Percentiles rank a stretch among this genome's conserved stretches.
Evolutionary conservation across 2,797 vertebrate species (phyloP).

Genomic region (Tapera naevia): DNA sequence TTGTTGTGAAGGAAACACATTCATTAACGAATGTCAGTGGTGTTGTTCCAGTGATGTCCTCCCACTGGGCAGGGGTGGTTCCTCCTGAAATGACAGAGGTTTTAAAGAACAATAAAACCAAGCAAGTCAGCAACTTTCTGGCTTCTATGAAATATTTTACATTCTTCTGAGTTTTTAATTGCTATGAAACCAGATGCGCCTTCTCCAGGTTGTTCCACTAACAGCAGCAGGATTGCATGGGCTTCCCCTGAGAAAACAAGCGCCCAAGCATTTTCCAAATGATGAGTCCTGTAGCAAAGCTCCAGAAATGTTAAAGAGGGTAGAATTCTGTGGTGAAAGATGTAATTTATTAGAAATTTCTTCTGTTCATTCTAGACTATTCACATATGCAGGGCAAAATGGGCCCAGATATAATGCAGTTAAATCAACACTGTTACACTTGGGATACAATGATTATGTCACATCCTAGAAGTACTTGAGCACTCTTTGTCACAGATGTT

Average conservation of each 20-base stretch:
- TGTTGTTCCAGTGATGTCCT: constrained; percentile 98
- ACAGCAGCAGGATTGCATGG: neutral
- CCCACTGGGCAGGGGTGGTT: constrained; percentile 98
- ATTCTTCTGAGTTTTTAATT: neutral
- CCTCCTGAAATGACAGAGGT: constrained; percentile 82
- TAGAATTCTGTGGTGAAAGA: neutral
- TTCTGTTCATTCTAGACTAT: neutral
- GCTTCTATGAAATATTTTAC: neutral
- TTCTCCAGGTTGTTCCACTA: neutral
- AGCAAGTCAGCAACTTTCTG: neutral
- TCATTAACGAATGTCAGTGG: constrained; percentile 96
- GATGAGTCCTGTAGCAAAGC: neutral
- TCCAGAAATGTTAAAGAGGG: neutral
- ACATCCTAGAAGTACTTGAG: neutral
- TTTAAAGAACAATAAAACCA: neutral
- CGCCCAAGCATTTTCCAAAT: neutral
- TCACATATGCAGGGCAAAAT: fast-evolving
- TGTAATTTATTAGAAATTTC: neutral
- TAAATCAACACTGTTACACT: neutral
- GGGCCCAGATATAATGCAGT: neutral
- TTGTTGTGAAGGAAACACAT: constrained; percentile 98
- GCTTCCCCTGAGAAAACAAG: neutral
- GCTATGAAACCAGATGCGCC: neutral
- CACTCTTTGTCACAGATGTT: neutral
- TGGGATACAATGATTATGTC: neutral